phyloP scores from a whole-genome alignment of 2,888 invertebrate genomes.

The Desoria tigrina region DNA sequence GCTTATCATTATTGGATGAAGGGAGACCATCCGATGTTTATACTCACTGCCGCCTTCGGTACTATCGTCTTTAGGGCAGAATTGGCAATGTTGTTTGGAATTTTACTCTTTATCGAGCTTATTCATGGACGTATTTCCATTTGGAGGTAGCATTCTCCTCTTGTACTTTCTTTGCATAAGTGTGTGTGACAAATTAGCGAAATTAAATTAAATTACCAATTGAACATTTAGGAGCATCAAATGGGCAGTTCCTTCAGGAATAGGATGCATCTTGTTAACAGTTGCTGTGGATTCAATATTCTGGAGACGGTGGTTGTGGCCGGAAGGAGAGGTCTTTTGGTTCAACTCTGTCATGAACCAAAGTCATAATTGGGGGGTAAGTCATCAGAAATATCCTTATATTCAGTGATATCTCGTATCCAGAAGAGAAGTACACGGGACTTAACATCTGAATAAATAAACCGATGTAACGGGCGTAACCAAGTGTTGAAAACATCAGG shows the following conservation, averaged over 20 bases:
- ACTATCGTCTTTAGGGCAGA: constrained; percentile 90
- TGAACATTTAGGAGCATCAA: constrained; percentile 72
- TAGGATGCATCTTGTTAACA: constrained; percentile 69
- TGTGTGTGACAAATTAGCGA: too few relatives aligned
- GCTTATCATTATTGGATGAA: constrained; percentile 83
- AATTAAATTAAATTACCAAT: too few relatives aligned
- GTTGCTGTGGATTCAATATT: constrained; percentile 86
- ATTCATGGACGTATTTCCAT: constrained; percentile 69
- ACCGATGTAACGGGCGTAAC: too few relatives aligned
- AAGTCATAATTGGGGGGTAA: constrained; percentile 94
- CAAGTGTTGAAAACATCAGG: too few relatives aligned
- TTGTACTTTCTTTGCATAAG: constrained; percentile 20
- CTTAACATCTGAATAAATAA: too few relatives aligned
- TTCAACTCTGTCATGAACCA: constrained; percentile 92
- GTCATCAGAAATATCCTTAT: constrained; percentile 20
- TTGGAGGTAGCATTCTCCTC: constrained; percentile 64
- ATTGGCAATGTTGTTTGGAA: constrained; percentile 79
- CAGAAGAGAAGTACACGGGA: background rate
- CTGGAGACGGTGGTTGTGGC: constrained; percentile 90
- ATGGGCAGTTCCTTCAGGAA: constrained; percentile 71
- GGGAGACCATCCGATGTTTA: constrained; percentile 72
- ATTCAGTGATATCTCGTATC: background rate
- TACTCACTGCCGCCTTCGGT: constrained; percentile 80
- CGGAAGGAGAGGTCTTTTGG: constrained; percentile 95
- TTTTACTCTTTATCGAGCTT: constrained; percentile 79